Evolutionary conservation across 2,797 vertebrate species (phyloP).

Genomic region (Helicolenus hilgendorfi): DNA sequence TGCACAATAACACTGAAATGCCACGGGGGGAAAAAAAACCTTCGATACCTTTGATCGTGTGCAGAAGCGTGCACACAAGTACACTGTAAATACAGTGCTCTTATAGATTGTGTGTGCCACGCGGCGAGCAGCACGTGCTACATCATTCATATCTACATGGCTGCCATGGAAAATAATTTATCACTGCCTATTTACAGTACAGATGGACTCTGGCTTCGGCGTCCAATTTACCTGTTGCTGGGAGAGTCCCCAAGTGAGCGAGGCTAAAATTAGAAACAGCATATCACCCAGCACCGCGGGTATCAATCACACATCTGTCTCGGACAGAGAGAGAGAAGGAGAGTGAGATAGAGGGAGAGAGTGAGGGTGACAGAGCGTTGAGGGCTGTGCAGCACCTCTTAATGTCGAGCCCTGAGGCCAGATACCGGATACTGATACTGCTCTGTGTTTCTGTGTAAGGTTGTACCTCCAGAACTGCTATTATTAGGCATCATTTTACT

Average conservation of each 20-base stretch:
- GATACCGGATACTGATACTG: slow-evolving; percentile 13
- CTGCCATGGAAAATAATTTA: slow-evolving; percentile 79
- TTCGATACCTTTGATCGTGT: background rate
- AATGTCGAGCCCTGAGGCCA: slow-evolving; percentile 36
- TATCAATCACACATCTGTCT: slow-evolving; percentile 86
- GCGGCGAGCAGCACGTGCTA: slow-evolving; percentile 29
- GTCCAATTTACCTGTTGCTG: slow-evolving; percentile 86
- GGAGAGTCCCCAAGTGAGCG: slow-evolving; percentile 64
- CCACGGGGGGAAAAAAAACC: background rate
- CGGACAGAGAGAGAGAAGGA: background rate
- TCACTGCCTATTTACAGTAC: slow-evolving; percentile 79
- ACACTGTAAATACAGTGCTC: background rate
- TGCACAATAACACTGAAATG: background rate
- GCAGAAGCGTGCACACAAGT: background rate
- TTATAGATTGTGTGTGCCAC: slow-evolving; percentile 13
- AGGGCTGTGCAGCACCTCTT: slow-evolving; percentile 48
- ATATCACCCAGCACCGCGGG: slow-evolving; percentile 63
- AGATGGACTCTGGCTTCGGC: slow-evolving; percentile 79
- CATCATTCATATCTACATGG: slow-evolving; percentile 71
- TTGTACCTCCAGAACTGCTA: background rate
- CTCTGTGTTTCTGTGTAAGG: background rate
- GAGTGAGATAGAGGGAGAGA: slow-evolving; percentile 11
- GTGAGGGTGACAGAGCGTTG: slow-evolving; percentile 29
- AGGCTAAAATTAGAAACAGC: slow-evolving; percentile 86
- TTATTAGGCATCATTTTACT: background rate